These are phyloP conservation scores for Protula sp. DNA, from an alignment of 2,888 invertebrate species.

Conservation along the genomic window DNA sequence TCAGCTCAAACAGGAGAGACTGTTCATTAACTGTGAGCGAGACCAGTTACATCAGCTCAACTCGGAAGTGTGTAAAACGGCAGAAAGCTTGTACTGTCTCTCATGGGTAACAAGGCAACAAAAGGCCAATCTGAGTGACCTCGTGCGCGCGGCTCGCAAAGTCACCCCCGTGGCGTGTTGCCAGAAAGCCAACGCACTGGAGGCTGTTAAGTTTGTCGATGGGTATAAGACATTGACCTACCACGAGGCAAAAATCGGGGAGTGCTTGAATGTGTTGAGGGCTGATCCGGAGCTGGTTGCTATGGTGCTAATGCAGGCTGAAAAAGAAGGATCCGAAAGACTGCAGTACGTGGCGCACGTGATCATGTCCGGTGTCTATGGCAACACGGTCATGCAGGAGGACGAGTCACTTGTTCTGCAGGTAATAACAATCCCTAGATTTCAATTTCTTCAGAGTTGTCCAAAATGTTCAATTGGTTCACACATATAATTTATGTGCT, in stretches of 20 bases:
- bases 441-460: too few species aligned
- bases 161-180: constrained; percentile 73
- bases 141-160: constrained; percentile 71
- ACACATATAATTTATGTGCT: too few species aligned
- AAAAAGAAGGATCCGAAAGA: constrained; percentile 56
- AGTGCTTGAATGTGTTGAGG: constrained; percentile 65
- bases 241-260: constrained; percentile 68
- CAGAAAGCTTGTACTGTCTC: constrained; percentile 64
- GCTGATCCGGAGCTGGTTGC: constrained; percentile 69
- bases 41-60: constrained; percentile 59
- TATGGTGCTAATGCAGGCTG: constrained; percentile 65
- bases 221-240: constrained; percentile 69
- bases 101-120: constrained; percentile 87
- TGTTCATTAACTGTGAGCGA: constrained; percentile 81
- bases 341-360: constrained; percentile 22
- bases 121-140: constrained; percentile 58
- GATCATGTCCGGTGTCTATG: constrained; percentile 57
- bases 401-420: constrained; percentile 61
- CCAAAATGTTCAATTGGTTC: too few species aligned
- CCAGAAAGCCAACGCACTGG: constrained; percentile 64
- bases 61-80: constrained; percentile 53
- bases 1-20: constrained; percentile 75
- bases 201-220: constrained; percentile 56
- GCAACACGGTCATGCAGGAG: constrained; percentile 69
- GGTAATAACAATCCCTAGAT: constrained; percentile 46